Conservation (phyloP, 2,113 vertebrate species). For the Carlito syrichta region DNA sequence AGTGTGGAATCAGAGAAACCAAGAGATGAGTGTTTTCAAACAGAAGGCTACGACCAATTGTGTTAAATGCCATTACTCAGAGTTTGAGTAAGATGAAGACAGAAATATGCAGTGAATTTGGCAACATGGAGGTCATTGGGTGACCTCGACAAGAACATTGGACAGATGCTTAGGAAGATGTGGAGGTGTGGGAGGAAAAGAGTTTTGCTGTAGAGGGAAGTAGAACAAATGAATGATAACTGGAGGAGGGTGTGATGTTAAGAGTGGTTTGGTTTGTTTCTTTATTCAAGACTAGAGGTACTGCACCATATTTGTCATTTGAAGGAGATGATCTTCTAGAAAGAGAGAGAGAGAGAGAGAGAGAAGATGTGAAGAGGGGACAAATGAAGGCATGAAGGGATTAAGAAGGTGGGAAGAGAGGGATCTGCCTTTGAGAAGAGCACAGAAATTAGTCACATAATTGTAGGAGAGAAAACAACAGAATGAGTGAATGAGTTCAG, state of each 20-base stretch:
- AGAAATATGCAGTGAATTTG: neutral
- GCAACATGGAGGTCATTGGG: neutral
- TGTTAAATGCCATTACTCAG: neutral
- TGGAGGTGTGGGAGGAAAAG: neutral
- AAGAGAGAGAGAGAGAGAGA: neutral
- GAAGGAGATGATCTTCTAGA: neutral
- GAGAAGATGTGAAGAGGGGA: neutral
- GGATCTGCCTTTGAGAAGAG: neutral
- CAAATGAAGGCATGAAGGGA: too few species aligned
- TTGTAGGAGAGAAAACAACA: neutral
- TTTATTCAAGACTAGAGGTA: neutral
- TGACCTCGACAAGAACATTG: neutral
- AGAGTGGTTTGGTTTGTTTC: neutral
- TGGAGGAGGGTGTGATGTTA: neutral
- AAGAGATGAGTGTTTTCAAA: neutral
- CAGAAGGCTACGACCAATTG: neutral
- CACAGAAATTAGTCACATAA: too few species aligned
- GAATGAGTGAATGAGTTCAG: neutral
- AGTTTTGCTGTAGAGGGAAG: neutral
- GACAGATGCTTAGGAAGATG: neutral
- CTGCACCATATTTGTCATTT: neutral
- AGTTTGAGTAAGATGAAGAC: neutral
- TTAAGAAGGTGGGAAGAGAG: neutral
- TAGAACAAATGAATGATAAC: neutral
- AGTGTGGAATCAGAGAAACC: neutral